Conservation (phyloP, 2,797 vertebrate genomes). For the Aulostomus chinensis region DNA sequence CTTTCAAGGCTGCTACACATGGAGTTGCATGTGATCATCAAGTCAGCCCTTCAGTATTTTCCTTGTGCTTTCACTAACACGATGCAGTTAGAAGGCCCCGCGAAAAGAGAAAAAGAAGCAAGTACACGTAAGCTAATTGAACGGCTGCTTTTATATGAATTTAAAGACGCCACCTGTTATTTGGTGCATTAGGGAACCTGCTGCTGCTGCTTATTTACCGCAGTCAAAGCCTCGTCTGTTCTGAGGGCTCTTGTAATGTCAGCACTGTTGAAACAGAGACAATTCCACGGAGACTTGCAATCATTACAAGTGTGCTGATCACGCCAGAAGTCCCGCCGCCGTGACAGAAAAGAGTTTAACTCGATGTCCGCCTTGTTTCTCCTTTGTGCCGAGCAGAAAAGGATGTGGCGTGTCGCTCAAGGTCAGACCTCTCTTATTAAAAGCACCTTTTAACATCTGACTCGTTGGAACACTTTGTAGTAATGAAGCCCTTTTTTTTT, state of each 20-base stretch:
- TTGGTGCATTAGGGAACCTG: no score
- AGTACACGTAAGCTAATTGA: no score
- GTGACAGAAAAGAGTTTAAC: conserved; percentile 15
- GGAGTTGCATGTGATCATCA: conserved; percentile 57
- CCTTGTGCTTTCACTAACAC: conserved; percentile 20
- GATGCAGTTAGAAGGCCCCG: conserved; percentile 27
- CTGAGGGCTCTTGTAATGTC: conserved; percentile 10
- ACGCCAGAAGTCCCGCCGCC: conserved; percentile 16
- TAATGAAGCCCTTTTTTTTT: background rate
- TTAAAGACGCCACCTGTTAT: no score
- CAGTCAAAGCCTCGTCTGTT: background rate
- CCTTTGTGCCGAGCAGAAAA: conserved; percentile 31
- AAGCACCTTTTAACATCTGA: conserved; percentile 46
- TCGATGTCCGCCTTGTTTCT: conserved; percentile 20
- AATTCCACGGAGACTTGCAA: background rate
- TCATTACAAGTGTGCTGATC: conserved; percentile 26
- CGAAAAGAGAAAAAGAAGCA: no score
- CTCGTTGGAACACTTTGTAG: conserved; percentile 5
- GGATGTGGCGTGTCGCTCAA: background rate
- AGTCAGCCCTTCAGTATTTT: conserved; percentile 43
- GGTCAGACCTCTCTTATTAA: conserved; percentile 31
- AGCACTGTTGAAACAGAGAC: background rate
- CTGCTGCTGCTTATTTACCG: no score
- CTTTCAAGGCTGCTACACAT: conserved; percentile 45
- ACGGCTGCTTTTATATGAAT: no score